Base-by-base conservation (phyloP, 2,888 invertebrate genomes). In the Heliconius erato region DNA sequence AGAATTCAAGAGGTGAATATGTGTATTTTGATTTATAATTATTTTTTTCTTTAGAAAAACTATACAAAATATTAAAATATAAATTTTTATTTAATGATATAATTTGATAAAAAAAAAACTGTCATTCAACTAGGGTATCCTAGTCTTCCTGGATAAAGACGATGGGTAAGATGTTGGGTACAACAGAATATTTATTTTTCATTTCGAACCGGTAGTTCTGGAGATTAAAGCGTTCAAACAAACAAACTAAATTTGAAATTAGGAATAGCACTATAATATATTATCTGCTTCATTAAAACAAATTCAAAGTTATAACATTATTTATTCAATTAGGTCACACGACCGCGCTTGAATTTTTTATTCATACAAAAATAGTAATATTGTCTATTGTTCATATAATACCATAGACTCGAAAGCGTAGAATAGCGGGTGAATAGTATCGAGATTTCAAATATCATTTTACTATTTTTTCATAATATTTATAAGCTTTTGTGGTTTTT, bases 1-100 rank as follows among this genome's bases (percentile, higher is more conserved):
- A 97, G 98, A 90, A 98, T 99, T 88, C 98, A 99, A 93, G 99
- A 99, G 97, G 98, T 98, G 92, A 90, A 28, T 54, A 71, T 54
- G 49, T 54, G 19, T 68, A 0, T 26, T 49, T 71, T 12, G 7
- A 23, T 23, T 44, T 5, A 71, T 40, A 12, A 44, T 44, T 26
- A 0, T 59, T 59, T 23, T 59, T 49, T 59, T 59, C 0, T 23
- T 23, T 49, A 16, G 16, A 19, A 49, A 49, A 49, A 2, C 2
- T 49, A 5, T 49, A 49, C 6, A 19, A 16, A 49, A 49, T 49
- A 49, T 49, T 49, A 49, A 16, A 49, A 49, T 49, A 49, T 49
- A 49, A 0, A 16, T 49, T 16, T 49, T 49, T 49, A 16, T 49
- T 49, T 16, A 49, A 19, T 16, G 49, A 49, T 49, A 49, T 19